A percentile compares a stretch with the other conserved stretches of the same genome.
These are phyloP conservation scores for Saguinus midas DNA, from an alignment of 2,113 vertebrate species.

Conservation along the genomic window DNA sequence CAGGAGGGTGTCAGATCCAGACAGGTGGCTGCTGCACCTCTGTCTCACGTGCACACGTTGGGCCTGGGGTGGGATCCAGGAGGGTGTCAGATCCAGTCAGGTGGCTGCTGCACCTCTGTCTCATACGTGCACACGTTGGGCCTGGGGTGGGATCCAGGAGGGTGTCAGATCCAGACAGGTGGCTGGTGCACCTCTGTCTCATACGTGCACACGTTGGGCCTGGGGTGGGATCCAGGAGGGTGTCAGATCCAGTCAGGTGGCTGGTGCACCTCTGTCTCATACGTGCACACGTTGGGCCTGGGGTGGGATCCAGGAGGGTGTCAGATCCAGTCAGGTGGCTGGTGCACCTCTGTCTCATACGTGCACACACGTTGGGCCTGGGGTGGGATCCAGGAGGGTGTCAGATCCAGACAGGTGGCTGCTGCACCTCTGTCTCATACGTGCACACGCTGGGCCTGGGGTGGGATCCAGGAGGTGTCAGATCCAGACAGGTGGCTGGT, in stretches of 20 bases:
- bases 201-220: fast-evolving
- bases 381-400: too few relatives aligned
- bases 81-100: not conserved
- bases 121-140: fast-evolving
- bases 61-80: too few relatives aligned
- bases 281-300: fast-evolving
- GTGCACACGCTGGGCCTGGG: fast-evolving
- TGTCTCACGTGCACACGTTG: fast-evolving
- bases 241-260: not conserved
- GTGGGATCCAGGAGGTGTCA: too few relatives aligned
- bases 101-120: not conserved
- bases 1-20: not conserved
- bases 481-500: not conserved
- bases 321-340: not conserved
- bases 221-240: too few relatives aligned
- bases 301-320: too few relatives aligned
- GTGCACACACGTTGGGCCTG: too few relatives aligned
- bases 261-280: not conserved
- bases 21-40: not conserved
- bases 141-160: too few relatives aligned
- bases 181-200: not conserved
- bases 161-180: not conserved
- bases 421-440: not conserved
- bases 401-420: not conserved
- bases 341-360: not conserved